phyloP scores from a whole-genome alignment of 2,888 invertebrate species.

The Agrochola lota region DNA sequence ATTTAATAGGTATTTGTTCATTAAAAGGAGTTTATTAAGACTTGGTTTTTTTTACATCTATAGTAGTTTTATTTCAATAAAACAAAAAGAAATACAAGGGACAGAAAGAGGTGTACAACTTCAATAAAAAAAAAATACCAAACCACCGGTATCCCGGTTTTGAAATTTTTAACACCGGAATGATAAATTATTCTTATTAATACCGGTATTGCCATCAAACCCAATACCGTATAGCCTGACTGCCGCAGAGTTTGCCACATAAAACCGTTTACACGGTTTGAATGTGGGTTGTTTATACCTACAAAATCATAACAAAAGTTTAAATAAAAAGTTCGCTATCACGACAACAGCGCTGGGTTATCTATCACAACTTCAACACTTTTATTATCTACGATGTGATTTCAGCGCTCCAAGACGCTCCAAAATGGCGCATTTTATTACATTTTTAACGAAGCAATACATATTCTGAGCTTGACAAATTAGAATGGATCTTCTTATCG shows the following conservation, averaged over 20 bases:
- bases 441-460: constrained; percentile 47
- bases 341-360: not conserved
- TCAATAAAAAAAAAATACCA: not conserved
- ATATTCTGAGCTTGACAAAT: constrained; percentile 39
- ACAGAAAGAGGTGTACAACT: not conserved
- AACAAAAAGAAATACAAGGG: not conserved
- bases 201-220: not conserved
- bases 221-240: not conserved
- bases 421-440: constrained; percentile 39
- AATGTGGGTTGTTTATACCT: too few species aligned
- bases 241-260: too few species aligned
- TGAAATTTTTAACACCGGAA: not conserved
- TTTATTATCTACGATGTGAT: constrained; percentile 36
- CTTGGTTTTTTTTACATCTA: not conserved
- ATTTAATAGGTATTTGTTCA: not conserved
- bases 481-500: constrained; percentile 22
- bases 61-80: not conserved
- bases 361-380: constrained; percentile 45
- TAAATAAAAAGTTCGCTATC: constrained; percentile 8
- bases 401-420: constrained; percentile 15
- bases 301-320: constrained; percentile 2
- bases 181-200: not conserved
- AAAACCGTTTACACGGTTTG: not conserved
- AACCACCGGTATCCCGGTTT: not conserved
- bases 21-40: not conserved